Percentiles rank a stretch among this genome's conserved stretches.
Conservation (phyloP, 2,113 vertebrate species). For the Cyprinodon brontotheroides region DNA sequence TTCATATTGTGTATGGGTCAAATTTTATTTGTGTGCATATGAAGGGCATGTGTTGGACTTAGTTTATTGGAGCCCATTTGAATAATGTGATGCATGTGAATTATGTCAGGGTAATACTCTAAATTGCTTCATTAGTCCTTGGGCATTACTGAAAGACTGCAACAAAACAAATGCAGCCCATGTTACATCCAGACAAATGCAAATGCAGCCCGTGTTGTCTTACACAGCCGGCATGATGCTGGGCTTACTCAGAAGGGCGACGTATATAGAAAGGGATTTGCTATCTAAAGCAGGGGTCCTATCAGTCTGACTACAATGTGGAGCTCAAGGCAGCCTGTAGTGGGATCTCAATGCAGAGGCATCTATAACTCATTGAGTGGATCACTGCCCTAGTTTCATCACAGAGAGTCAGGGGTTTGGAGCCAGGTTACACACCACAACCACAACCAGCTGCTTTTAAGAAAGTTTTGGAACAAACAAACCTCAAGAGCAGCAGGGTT, state of each 20-base stretch:
- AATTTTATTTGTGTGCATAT: conserved; percentile 17
- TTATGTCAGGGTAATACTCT: conserved; percentile 30
- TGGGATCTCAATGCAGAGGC: conserved; percentile 57
- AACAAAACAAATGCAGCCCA: conserved; percentile 19
- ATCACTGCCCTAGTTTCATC: conserved; percentile 47
- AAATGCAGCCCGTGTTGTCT: conserved; percentile 19
- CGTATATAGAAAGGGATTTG: conserved; percentile 58
- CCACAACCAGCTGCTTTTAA: conserved; percentile 45
- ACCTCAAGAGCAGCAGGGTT: conserved; percentile 38
- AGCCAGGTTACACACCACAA: conserved; percentile 31
- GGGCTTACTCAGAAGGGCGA: conserved; percentile 46
- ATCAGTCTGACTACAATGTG: conserved; percentile 49
- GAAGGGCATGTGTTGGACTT: conserved; percentile 13
- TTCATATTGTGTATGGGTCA: conserved; percentile 9
- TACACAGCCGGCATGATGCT: conserved; percentile 36
- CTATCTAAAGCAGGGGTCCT: conserved; percentile 42
- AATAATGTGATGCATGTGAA: conserved; percentile 34
- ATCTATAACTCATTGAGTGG: conserved; percentile 60
- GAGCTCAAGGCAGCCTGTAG: conserved; percentile 71
- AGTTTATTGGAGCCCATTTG: conserved; percentile 19
- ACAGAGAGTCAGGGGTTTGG: conserved; percentile 58
- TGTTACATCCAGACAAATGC: too few species aligned
- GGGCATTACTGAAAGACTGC: conserved; percentile 27
- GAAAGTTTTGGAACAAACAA: conserved; percentile 31
- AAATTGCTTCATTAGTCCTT: conserved; percentile 19